A percentile compares a stretch with the other conserved stretches of the same genome.
phyloP scores from a whole-genome alignment of 2,888 invertebrate species.

The Sphecodes monilicornis region DNA sequence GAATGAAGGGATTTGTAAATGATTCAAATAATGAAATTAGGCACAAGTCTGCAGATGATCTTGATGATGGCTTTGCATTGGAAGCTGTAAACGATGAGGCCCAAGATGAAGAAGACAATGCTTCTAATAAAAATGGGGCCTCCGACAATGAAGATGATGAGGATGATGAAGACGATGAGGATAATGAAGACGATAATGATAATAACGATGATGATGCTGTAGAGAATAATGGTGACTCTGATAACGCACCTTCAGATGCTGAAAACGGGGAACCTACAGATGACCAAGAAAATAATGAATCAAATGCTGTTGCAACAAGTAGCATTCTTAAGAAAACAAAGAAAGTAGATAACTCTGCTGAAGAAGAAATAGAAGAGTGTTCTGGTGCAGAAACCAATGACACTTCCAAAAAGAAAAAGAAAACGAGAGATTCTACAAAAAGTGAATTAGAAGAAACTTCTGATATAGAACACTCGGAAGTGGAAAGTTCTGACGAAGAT shows the following conservation, averaged over 20 bases:
- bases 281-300: conserved; percentile 66
- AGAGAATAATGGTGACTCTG: conserved; percentile 57
- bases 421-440: conserved; percentile 66
- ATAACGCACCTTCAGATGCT: conserved; percentile 23
- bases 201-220: conserved; percentile 83
- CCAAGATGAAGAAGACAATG: conserved; percentile 85
- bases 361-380: conserved; percentile 64
- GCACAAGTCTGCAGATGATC: conserved; percentile 93
- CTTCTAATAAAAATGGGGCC: conserved; percentile 72
- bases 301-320: conserved; percentile 41
- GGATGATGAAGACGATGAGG: neutral
- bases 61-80: conserved; percentile 92
- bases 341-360: conserved; percentile 59
- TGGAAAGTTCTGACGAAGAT: conserved; percentile 66
- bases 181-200: neutral
- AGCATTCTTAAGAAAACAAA: neutral
- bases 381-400: conserved; percentile 37
- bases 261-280: conserved; percentile 53
- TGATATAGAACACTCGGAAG: conserved; percentile 47
- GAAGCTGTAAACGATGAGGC: conserved; percentile 86
- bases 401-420: neutral
- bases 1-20: conserved; percentile 89
- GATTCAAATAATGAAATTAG: conserved; percentile 82
- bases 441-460: conserved; percentile 56
- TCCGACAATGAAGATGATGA: conserved; percentile 75